phyloP scores from a whole-genome alignment of 1,140 invertebrate species.

The Pogonus chalceus region DNA sequence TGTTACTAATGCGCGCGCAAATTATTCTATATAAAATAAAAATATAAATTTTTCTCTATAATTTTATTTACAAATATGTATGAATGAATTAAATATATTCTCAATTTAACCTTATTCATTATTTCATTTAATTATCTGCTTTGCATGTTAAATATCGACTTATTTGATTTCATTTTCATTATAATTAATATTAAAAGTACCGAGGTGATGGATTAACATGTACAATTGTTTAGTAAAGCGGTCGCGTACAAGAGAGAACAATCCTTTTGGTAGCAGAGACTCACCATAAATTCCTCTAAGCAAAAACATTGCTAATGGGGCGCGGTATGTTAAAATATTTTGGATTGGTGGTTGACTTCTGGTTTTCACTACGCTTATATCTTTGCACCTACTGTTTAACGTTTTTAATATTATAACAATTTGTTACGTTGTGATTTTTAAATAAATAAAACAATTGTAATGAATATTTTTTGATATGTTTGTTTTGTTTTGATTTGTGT shows the following conservation, averaged over 20 bases:
- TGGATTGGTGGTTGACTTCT: constrained; percentile 16
- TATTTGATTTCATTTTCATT: background rate
- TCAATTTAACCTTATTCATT: too few relatives aligned
- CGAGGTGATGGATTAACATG: constrained; percentile 2
- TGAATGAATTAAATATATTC: too few relatives aligned
- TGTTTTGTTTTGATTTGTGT: too few relatives aligned
- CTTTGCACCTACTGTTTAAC: background rate
- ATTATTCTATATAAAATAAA: too few relatives aligned
- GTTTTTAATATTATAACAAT: background rate
- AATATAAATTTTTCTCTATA: too few relatives aligned
- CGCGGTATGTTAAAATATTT: constrained; percentile 27
- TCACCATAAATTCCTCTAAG: constrained; percentile 32
- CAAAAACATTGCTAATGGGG: constrained; percentile 11
- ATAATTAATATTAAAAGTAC: background rate
- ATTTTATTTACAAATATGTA: too few relatives aligned
- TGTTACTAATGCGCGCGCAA: too few relatives aligned
- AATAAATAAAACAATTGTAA: too few relatives aligned
- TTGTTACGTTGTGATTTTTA: background rate
- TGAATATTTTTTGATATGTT: too few relatives aligned
- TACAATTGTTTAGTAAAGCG: constrained; percentile 38
- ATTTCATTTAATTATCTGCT: too few relatives aligned
- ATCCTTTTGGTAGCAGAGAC: constrained; percentile 37
- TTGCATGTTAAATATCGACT: too few relatives aligned
- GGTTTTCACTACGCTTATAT: too few relatives aligned
- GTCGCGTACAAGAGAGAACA: constrained; percentile 47